Evolutionary conservation across 2,113 vertebrate species (phyloP).

Genomic region (Proterorhinus semilunaris): DNA sequence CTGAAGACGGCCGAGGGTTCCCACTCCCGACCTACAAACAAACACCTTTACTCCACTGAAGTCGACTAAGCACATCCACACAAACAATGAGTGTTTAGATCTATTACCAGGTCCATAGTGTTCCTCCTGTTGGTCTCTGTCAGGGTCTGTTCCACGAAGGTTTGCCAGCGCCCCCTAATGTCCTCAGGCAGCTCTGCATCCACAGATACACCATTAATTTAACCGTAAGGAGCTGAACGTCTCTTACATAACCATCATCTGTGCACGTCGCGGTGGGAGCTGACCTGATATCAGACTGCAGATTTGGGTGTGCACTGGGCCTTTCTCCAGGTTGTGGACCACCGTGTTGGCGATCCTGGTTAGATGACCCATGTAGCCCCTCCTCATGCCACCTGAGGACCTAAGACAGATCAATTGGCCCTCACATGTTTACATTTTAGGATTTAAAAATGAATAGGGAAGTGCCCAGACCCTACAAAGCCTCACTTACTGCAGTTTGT

Average conservation of each 20-base stretch:
- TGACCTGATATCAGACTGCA: slow-evolving; percentile 86
- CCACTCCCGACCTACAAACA: slow-evolving; percentile 85
- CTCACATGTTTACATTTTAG: background rate
- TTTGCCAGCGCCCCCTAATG: slow-evolving; percentile 92
- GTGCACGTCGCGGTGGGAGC: background rate
- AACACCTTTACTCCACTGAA: background rate
- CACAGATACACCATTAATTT: slow-evolving; percentile 6
- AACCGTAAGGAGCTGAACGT: background rate
- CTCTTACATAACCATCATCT: background rate
- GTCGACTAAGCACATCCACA: background rate
- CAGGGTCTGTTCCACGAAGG: slow-evolving; percentile 90
- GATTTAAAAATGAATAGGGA: background rate
- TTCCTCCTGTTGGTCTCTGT: slow-evolving; percentile 91
- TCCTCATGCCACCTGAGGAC: slow-evolving; percentile 89
- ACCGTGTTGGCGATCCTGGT: slow-evolving; percentile 94
- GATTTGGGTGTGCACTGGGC: slow-evolving; percentile 86
- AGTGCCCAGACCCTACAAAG: background rate
- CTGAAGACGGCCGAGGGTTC: slow-evolving; percentile 89
- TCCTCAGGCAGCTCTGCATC: slow-evolving; percentile 88
- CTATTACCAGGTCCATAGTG: slow-evolving; percentile 90
- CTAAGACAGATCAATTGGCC: slow-evolving; percentile 62
- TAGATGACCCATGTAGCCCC: slow-evolving; percentile 96
- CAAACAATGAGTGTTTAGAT: background rate
- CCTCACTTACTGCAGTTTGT: slow-evolving; percentile 88
- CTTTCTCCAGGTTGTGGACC: slow-evolving; percentile 92